These are phyloP conservation scores for Pelagia noctiluca DNA, from an alignment of 30 jellyfish, hydroid and myxozoan genomes.

Conservation along the genomic window DNA sequence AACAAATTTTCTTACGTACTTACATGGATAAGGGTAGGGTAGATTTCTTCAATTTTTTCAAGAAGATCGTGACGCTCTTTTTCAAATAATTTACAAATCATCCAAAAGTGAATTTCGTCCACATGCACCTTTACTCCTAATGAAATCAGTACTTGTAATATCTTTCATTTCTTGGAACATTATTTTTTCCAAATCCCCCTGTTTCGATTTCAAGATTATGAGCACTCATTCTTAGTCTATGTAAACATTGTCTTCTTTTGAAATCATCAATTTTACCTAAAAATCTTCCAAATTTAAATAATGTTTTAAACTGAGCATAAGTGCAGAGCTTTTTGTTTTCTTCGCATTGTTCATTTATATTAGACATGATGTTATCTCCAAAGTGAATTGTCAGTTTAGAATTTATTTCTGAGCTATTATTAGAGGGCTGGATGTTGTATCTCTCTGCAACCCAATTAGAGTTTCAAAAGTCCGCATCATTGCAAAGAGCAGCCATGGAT, in stretches of 20 bases:
- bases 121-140: neutral
- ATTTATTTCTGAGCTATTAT: no score
- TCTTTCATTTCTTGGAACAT: neutral
- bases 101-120: neutral
- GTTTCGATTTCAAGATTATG: neutral
- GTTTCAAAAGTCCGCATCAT: neutral
- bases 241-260: neutral
- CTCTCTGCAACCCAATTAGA: constrained; percentile 23
- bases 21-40: neutral
- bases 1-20: neutral
- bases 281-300: neutral
- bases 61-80: neutral
- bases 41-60: neutral
- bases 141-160: neutral
- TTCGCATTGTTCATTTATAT: neutral
- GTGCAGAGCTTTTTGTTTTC: neutral
- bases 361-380: neutral
- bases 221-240: neutral
- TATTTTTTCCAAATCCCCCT: neutral
- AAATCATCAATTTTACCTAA: neutral
- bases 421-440: no score
- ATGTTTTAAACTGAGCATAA: neutral
- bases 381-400: no score
- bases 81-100: neutral
- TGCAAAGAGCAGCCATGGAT: constrained; percentile 12